Conservation (phyloP, 2,888 invertebrate species). For the Argyresthia albistria region DNA sequence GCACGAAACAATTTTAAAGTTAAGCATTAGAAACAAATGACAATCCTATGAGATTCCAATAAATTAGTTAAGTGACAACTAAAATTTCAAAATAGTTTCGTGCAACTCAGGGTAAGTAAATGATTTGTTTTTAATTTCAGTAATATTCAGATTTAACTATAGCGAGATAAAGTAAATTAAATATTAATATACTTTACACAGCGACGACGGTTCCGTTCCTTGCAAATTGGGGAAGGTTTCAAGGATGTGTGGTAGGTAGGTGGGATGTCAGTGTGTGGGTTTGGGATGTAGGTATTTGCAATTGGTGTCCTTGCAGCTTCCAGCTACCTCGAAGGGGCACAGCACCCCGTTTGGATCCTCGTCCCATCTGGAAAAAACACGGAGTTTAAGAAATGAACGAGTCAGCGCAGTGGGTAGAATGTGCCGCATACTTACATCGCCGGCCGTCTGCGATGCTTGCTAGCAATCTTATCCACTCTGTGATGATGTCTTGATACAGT, state of each 20-base stretch:
- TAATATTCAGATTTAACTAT: neutral
- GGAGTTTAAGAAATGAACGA: slow-evolving; percentile 15
- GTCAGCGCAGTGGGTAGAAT: slow-evolving; percentile 24
- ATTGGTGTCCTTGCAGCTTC: slow-evolving; percentile 62
- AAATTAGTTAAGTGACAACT: too few relatives aligned
- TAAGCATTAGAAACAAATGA: too few relatives aligned
- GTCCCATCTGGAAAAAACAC: slow-evolving; percentile 53
- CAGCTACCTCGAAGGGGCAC: slow-evolving; percentile 63
- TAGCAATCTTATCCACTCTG: slow-evolving; percentile 31
- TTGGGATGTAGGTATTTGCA: slow-evolving; percentile 65
- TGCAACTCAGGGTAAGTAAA: too few relatives aligned
- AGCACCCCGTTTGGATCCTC: slow-evolving; percentile 62
- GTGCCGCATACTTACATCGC: slow-evolving; percentile 52
- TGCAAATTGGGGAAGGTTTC: slow-evolving; percentile 18
- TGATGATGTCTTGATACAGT: neutral
- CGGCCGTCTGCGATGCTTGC: slow-evolving; percentile 34
- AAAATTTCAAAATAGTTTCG: too few relatives aligned
- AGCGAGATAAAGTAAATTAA: slow-evolving; percentile 12
- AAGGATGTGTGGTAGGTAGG: slow-evolving; percentile 15
- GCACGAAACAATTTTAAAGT: too few relatives aligned
- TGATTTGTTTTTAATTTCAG: neutral
- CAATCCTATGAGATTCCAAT: too few relatives aligned
- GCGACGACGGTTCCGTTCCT: slow-evolving; percentile 38
- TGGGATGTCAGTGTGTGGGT: slow-evolving; percentile 35
- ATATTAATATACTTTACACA: slow-evolving; percentile 58